Conservation (phyloP, 2,113 vertebrate species). For the Equus quagga region DNA sequence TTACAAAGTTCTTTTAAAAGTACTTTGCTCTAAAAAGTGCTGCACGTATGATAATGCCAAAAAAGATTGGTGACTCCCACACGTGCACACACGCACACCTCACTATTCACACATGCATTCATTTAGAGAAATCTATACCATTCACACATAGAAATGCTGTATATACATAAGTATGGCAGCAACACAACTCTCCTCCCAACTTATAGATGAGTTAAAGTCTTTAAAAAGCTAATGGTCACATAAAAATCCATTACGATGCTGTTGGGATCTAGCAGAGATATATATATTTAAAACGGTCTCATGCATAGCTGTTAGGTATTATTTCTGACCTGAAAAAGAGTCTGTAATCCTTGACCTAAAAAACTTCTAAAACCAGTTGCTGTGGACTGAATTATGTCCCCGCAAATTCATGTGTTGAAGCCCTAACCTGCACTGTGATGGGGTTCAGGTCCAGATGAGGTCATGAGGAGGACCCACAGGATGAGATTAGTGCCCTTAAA, state of each 20-base stretch:
- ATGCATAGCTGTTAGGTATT: neutral
- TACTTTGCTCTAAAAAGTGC: neutral
- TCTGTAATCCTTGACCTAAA: neutral
- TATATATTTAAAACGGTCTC: neutral
- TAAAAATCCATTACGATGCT: neutral
- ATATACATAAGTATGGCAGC: neutral
- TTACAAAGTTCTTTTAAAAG: neutral
- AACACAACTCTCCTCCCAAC: neutral
- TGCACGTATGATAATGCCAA: neutral
- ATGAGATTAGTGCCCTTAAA: neutral
- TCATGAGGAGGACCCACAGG: neutral
- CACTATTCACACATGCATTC: neutral
- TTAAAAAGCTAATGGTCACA: neutral
- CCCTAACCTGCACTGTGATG: neutral
- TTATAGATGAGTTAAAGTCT: neutral
- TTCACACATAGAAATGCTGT: neutral
- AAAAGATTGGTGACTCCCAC: neutral
- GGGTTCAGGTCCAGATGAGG: neutral
- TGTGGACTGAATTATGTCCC: neutral
- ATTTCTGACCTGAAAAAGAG: neutral
- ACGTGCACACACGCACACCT: neutral
- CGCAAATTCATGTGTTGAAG: neutral
- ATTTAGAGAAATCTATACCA: neutral
- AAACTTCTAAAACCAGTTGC: neutral
- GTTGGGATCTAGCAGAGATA: neutral